phyloP scores from a whole-genome alignment of 2,888 invertebrate species.

The Caenorhabditis sinica region DNA sequence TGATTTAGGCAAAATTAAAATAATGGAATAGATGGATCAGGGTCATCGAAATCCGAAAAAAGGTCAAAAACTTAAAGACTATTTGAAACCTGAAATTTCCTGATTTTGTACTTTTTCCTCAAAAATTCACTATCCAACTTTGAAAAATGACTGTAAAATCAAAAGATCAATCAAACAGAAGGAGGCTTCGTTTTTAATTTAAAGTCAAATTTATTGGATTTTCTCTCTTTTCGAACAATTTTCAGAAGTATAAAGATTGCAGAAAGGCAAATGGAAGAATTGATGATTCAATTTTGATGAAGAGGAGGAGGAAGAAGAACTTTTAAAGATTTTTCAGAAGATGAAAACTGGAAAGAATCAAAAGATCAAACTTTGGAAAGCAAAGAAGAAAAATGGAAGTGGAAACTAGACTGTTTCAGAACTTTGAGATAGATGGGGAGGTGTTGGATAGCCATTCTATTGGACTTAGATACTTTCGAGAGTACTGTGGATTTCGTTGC shows the following conservation, averaged over 20 bases:
- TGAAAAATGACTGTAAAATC: constrained; percentile 3
- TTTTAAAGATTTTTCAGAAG: constrained; percentile 11
- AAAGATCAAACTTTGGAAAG: constrained; percentile 6
- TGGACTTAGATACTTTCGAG: no score
- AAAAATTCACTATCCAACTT: no score
- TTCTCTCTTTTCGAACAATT: not conserved
- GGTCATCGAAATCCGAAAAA: no score
- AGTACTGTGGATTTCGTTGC: no score
- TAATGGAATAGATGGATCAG: no score
- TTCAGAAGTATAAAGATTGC: not conserved
- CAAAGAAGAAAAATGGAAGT: not conserved
- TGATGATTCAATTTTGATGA: constrained; percentile 13
- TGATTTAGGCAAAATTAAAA: no score
- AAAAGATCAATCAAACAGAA: constrained; percentile 7
- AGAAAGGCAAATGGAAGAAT: not conserved
- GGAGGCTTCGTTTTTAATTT: not conserved
- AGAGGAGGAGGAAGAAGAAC: constrained; percentile 2
- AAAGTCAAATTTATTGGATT: constrained; percentile 13
- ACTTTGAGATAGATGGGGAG: not conserved
- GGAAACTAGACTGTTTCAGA: constrained; percentile 21
- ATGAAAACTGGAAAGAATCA: constrained; percentile 39
- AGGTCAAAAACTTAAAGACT: no score
- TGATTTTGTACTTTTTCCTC: no score
- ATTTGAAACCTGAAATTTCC: not conserved
- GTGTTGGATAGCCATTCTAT: not conserved